Base-by-base conservation (phyloP, 2,888 invertebrate species). In the Microplitis manilae region DNA sequence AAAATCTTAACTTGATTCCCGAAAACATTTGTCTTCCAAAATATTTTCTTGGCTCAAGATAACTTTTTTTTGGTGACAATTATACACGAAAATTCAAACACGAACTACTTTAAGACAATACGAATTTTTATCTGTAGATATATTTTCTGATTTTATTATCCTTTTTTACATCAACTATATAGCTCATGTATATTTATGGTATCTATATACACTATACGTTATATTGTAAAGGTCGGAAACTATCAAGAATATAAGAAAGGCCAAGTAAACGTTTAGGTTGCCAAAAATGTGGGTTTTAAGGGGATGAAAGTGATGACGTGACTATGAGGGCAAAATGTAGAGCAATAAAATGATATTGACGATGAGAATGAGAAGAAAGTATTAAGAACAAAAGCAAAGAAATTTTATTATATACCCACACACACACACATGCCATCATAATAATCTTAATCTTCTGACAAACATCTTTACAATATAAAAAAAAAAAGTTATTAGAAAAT, bases 321-420 rank as follows among this genome's bases (percentile, higher is more conserved):
- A 68, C 68, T 41, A 73, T 69, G 41, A 68, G 64, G 50, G 61
- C 50, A 62, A 65, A 64, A 69, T 68, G 68, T 38, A 15, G 13
- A 69, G 59, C 40, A 68, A 68, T 64, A 41, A 62, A 76, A 30
- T 65, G 61, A 67, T 60, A 68, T 50, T 50, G 50, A 13, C 8
- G 50, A 50, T 50, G 50, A 62, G 68, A 62, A 68, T 15, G 60
- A 67, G 38, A 64, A 74, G 40, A 73, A n/a, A n/a, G 50, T 50
- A 50, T 50, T 50, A 50, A 50, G 50, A 50, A 50, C 50, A 50
- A 50, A 13, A 50, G 30, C 40, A 39, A n/a, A 68, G 64, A 50
- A 20, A 62, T 73, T 59, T 39, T 50, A 65, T n/a, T 60, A 40
- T 13, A n/a, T n/a, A 68, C 61, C 20, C 17, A 4, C 30, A 30